Evolutionary conservation across 1,140 invertebrate genomes (phyloP), one percentile per base, ranked within the genome.

Genomic region (Alviniconcha marisindica): DNA sequence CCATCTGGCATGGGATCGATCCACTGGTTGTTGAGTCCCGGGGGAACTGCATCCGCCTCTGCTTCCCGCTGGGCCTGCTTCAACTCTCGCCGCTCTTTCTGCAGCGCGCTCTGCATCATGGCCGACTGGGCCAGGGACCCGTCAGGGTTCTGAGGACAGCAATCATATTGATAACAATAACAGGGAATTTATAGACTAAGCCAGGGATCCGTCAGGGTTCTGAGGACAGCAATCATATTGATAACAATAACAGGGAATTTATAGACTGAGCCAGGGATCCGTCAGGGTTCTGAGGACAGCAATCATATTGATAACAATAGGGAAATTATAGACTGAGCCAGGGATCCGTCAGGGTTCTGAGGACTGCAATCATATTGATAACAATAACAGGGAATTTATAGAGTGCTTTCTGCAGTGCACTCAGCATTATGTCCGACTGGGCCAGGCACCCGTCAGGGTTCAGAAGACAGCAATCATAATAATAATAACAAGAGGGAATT

Each of bases 351-450:
- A 15, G 99, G 99, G 95, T 99, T 99, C 94, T 93, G 81, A 33
- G 88, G 87, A 66, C 60, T 31, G n/a, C n/a, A n/a, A n/a, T n/a
- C n/a, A n/a, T n/a, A n/a, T n/a, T n/a, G n/a, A n/a, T n/a, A n/a
- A 36, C 77, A 83, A 33, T 24, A 80, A 73, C 31, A 33, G 38
- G n/a, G n/a, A n/a, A n/a, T n/a, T n/a, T n/a, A n/a, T n/a, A n/a
- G 99, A n/a, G n/a, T n/a, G n/a, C 99, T 92, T 99, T 99, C 0
- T 99, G 97, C 14, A 99, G 92, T 1, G 99, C 99, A 74, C 96
- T 97, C 92, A 99, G 99, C 98, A 99, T 99, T 97, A 99, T 99
- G 0, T 99, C 99, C 0, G 99, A 98, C 90, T 96, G 99, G 0
- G 98, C 98, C 28, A 99, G 93, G 0, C 98, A 99, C 0, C 99